Evolutionary conservation across 2,113 vertebrate species (phyloP), one percentile per base, ranked within the genome.

Genomic region (Forbesichthys agassizii): DNA sequence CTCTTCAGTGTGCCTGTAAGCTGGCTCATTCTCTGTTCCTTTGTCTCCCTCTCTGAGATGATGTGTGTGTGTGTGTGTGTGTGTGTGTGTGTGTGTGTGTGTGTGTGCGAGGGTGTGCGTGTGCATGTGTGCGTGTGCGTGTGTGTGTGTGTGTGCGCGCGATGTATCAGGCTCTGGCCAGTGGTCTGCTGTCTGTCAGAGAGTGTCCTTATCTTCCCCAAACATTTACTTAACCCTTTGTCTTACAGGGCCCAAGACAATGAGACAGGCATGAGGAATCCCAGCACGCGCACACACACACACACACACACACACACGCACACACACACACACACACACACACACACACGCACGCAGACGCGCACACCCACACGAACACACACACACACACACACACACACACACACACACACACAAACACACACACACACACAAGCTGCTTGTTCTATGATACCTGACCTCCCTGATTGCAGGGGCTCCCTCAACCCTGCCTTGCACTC

Each of bases 191-290:
- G 93, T 86, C 92, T 93, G 93, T 93, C 94, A 93, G 89, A 77
- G 84, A 91, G 87, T 86, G 90, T 86, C 83, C 93, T 94, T 92
- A 91, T 94, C 94, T 93, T 93, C 87, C 87, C 91, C 90, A 94
- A 93, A 95, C 81, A 91, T 95, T 93, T 93, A 92, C 92, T 95
- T 94, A 93, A 93, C 93, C 92, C 93, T 94, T 94, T 93, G 89
- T 94, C 93, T 93, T 91, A 88, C 88, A 88, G 93, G 77, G 77
- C 69, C 46, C 74, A 81, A 84, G 92, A 95, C 90, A 93, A 93
- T 92, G 81, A 90, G 83, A 81, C 77, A 74, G 61, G 63, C 85
- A 82, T 63, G n/a, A 77, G 66, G 88, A 90, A 90, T 83, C 90
- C 85, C 88, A 89, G 73, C 48, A 27, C 27, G 27, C 27, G 2